phyloP scores from a whole-genome alignment of 2,797 vertebrate species.

The Pipistrellus nathusii region DNA sequence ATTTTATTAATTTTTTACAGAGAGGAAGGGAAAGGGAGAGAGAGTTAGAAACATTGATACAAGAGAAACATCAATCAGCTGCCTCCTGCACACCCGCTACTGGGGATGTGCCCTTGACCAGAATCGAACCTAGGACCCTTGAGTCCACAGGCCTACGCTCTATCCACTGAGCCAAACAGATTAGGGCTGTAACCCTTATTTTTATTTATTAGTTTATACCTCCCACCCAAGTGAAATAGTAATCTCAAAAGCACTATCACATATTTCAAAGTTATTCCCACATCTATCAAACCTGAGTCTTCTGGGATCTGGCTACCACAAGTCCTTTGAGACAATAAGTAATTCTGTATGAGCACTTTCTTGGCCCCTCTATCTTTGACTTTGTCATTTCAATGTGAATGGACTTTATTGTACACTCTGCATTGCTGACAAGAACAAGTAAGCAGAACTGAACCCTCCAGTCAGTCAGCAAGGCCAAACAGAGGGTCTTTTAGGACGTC shows the following conservation, averaged over 20 bases:
- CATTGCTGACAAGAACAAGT: constrained; percentile 58
- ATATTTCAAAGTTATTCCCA: constrained; percentile 38
- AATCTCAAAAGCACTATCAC: neutral
- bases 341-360: constrained; percentile 61
- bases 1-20: too few species aligned
- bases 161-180: too few species aligned
- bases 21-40: too few species aligned
- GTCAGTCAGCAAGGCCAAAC: constrained; percentile 9
- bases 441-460: constrained; percentile 23
- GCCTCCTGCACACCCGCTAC: too few species aligned
- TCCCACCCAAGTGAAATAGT: neutral
- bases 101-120: too few species aligned
- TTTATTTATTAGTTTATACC: neutral
- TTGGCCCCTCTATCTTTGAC: constrained; percentile 57
- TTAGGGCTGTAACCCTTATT: neutral
- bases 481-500: constrained; percentile 57
- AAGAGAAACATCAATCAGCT: too few species aligned
- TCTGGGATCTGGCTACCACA: constrained; percentile 40
- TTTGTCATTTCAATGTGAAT: constrained; percentile 73
- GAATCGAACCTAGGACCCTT: too few species aligned
- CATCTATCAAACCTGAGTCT: constrained; percentile 15
- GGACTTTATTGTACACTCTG: constrained; percentile 72
- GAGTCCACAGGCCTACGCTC: too few species aligned
- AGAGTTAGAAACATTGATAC: too few species aligned
- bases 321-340: constrained; percentile 53